These are phyloP conservation scores for Misgurnus anguillicaudatus DNA, from an alignment of 2,113 vertebrate genomes.

Conservation along the genomic window DNA sequence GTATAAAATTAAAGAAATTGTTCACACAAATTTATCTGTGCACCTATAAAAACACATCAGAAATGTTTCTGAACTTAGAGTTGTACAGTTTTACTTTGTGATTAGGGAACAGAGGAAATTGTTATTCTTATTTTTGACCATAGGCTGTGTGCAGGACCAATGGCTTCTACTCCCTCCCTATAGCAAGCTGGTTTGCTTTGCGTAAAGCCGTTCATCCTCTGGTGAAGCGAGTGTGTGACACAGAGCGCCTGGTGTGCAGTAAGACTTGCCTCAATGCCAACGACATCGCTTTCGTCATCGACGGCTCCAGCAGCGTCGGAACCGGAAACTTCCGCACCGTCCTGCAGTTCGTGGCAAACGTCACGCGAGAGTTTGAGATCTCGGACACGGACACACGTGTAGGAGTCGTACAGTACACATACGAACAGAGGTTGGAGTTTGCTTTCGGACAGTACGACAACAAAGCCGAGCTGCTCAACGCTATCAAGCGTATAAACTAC, in stretches of 20 bases:
- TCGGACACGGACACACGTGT: constrained; percentile 92
- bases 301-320: constrained; percentile 96
- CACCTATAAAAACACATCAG: too few species aligned
- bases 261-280: constrained; percentile 97
- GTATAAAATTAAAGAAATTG: too few species aligned
- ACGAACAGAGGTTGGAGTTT: constrained; percentile 95
- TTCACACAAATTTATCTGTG: too few species aligned
- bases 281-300: constrained; percentile 92
- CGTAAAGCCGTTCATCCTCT: constrained; percentile 85
- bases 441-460: constrained; percentile 85
- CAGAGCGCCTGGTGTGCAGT: constrained; percentile 87
- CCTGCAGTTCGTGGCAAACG: constrained; percentile 94
- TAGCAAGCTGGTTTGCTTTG: constrained; percentile 91
- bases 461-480: constrained; percentile 85
- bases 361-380: constrained; percentile 93
- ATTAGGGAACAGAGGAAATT: too few species aligned
- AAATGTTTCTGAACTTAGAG: too few species aligned
- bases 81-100: too few species aligned
- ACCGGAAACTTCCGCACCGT: constrained; percentile 92
- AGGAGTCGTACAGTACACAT: constrained; percentile 94
- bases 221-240: constrained; percentile 89
- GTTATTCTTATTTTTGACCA: neutral
- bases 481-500: constrained; percentile 91
- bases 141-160: constrained; percentile 94
- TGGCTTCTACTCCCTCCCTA: constrained; percentile 84